These are phyloP conservation scores for Corythaixoides concolor DNA, from an alignment of 2,113 vertebrate genomes.

Conservation along the genomic window DNA sequence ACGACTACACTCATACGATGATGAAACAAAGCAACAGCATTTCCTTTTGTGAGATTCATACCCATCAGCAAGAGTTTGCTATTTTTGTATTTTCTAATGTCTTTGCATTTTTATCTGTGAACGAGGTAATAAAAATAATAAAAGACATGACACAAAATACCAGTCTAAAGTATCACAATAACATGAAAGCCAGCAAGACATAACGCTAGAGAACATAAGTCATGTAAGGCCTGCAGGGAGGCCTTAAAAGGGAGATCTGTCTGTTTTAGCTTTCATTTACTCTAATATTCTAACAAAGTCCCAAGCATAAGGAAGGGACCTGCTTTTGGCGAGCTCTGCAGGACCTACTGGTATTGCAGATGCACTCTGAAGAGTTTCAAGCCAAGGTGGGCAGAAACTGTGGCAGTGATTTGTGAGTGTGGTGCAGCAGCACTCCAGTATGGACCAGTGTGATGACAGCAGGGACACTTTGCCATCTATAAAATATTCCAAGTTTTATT, in stretches of 20 bases:
- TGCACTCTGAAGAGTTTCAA: background rate
- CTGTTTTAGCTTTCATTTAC: background rate
- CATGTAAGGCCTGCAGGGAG: background rate
- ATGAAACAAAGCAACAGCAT: background rate
- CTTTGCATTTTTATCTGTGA: background rate
- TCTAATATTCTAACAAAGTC: background rate
- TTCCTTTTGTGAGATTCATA: background rate
- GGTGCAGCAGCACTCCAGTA: background rate
- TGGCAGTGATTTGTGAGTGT: background rate
- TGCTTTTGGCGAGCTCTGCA: background rate
- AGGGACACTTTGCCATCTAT: background rate
- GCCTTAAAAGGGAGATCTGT: background rate
- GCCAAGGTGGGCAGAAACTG: background rate
- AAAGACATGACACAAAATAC: background rate
- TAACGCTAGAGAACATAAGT: background rate
- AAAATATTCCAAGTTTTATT: background rate
- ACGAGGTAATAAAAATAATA: background rate
- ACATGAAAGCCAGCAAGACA: background rate
- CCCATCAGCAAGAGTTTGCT: background rate
- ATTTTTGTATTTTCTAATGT: background rate
- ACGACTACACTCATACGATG: background rate
- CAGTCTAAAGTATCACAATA: background rate
- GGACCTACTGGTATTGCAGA: background rate
- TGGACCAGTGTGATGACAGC: background rate
- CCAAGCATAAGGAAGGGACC: background rate